A percentile compares a stretch with the other conserved stretches of the same genome.
phyloP scores from a whole-genome alignment of 2,888 invertebrate species.

The Arctia plantaginis region DNA sequence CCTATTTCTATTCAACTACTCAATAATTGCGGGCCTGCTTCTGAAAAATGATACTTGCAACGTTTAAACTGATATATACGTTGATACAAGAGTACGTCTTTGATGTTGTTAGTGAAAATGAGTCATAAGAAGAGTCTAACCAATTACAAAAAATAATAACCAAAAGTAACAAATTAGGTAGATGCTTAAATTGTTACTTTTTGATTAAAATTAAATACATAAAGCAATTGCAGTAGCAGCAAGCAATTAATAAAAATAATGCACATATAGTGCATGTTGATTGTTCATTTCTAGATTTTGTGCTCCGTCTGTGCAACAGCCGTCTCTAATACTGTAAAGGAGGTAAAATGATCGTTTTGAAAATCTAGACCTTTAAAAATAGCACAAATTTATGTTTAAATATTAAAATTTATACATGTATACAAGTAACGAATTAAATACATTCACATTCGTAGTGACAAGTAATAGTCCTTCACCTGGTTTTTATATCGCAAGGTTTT shows the following conservation, averaged over 20 bases:
- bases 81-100: background rate
- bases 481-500: conserved; percentile 16
- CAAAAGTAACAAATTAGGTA: too few species aligned
- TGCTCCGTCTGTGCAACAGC: background rate
- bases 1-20: conserved; percentile 15
- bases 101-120: background rate
- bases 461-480: background rate
- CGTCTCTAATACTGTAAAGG: background rate
- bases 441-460: background rate
- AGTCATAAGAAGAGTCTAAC: too few species aligned
- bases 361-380: background rate
- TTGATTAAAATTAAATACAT: background rate
- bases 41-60: conserved; percentile 5
- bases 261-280: background rate
- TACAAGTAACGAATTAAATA: background rate
- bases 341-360: background rate
- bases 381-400: background rate
- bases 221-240: too few species aligned
- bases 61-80: background rate
- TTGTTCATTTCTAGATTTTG: background rate
- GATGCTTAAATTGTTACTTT: background rate
- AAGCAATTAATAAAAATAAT: background rate
- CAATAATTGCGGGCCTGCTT: conserved; percentile 12
- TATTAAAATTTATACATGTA: background rate
- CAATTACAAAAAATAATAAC: too few species aligned